A percentile compares a stretch with the other conserved stretches of the same genome.
These are phyloP conservation scores for Margarornis squamiger DNA, from an alignment of 2,797 vertebrate genomes.

Conservation along the genomic window DNA sequence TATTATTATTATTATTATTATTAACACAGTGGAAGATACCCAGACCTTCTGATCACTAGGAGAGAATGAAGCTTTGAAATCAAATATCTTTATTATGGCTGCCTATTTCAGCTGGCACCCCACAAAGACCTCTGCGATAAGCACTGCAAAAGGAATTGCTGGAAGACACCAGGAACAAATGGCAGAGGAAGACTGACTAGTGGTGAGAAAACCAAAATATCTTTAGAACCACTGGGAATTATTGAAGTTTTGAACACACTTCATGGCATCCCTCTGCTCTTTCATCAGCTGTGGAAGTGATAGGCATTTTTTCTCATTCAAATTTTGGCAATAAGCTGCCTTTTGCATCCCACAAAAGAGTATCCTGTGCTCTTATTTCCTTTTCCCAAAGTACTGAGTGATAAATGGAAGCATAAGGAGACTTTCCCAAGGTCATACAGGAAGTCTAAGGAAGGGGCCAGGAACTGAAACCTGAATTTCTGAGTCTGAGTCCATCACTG, in stretches of 20 bases:
- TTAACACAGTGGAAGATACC: neutral
- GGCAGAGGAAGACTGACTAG: neutral
- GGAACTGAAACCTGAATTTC: neutral
- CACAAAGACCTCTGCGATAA: neutral
- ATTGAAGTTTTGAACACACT: neutral
- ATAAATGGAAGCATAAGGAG: neutral
- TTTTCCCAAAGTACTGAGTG: neutral
- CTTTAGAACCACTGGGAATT: neutral
- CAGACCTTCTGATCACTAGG: neutral
- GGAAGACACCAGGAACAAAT: conserved; percentile 11
- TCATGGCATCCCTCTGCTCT: neutral
- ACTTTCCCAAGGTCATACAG: neutral
- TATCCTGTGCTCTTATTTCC: neutral
- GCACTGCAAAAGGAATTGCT: conserved; percentile 22
- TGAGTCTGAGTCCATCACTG: neutral
- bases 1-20: neutral
- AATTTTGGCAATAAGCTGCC: neutral
- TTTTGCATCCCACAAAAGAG: neutral
- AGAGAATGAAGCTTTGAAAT: conserved; percentile 21
- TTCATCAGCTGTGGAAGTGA: conserved; percentile 3
- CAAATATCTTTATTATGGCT: conserved; percentile 41
- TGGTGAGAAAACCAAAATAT: conserved; percentile 34
- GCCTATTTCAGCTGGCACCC: conserved; percentile 25
- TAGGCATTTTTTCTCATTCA: neutral
- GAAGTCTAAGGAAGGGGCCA: neutral